Evolutionary conservation across 2,113 vertebrate genomes (phyloP), one percentile per base, ranked within the genome.

Genomic region (Tapirus terrestris): DNA sequence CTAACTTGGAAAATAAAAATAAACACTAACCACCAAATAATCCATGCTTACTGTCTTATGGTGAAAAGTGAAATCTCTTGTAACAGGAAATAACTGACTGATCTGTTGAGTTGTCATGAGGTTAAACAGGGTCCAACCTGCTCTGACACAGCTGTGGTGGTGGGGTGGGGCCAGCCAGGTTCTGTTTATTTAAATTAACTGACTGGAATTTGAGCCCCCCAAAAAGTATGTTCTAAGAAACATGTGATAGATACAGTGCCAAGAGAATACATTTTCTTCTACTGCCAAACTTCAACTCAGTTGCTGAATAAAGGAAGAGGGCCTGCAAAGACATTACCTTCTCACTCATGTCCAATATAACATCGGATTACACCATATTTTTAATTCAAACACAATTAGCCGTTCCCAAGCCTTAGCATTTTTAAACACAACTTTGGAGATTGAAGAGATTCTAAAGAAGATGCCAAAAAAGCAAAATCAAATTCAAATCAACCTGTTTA

Each of bases 1-100:
- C 36, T 82, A 92, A 77, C 79, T 89, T 73, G 61, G 10, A 89
- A 94, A 97, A 91, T 94, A 63, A 96, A 94, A 88, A 77, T 43
- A 75, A 67, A 67, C 21, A 67, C 6, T 80, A 73, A 89, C 25
- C 75, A 79, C 48, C 29, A 95, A 70, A 56, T 94, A 72, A 94
- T 36, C 6, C 16, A 31, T 77, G 53, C 45, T 89, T 95, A 84
- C 29, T 72, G 11, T 77, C 31, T 92, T 17, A 39, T 25, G 48
- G 25, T 33, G 9, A 96, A 94, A 90, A 96, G n/a, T 70, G 1
- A 73, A 97, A 65, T 89, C 60, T 84, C 73, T 97, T 27, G 2
- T 94, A 67, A 48, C 60, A 75, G 68, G 21, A 91, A 95, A 67
- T 82, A 89, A 93, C 12, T 61, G 45, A 73, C 6, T 51, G 70